These are phyloP conservation scores for Bicyclus anynana DNA, from an alignment of 1,140 invertebrate species.

Conservation along the genomic window DNA sequence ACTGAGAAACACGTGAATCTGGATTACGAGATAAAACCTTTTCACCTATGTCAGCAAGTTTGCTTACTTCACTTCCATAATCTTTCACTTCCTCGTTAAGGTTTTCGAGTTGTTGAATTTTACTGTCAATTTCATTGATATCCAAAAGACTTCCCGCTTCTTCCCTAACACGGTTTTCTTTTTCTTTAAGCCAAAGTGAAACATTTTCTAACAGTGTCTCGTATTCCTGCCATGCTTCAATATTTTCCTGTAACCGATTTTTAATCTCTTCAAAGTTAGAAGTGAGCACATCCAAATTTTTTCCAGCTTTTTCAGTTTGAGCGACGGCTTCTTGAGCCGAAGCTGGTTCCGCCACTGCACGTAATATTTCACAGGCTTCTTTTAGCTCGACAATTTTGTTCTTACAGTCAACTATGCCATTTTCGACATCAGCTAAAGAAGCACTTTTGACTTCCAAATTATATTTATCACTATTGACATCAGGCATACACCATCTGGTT, in stretches of 20 bases:
- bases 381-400: constrained; percentile 81
- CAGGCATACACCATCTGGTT: constrained; percentile 93
- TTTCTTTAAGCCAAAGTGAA: constrained; percentile 90
- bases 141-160: constrained; percentile 85
- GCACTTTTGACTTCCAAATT: constrained; percentile 94
- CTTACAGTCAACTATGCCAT: constrained; percentile 83
- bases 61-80: constrained; percentile 82
- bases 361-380: constrained; percentile 81
- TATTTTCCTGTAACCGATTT: constrained; percentile 82
- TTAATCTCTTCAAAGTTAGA: constrained; percentile 84
- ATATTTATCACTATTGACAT: constrained; percentile 91
- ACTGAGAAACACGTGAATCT: constrained; percentile 88
- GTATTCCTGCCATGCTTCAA: constrained; percentile 88
- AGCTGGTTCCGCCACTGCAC: constrained; percentile 82
- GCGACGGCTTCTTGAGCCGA: constrained; percentile 80
- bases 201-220: constrained; percentile 87
- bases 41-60: constrained; percentile 83
- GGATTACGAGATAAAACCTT: constrained; percentile 86
- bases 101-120: constrained; percentile 83
- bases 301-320: constrained; percentile 81
- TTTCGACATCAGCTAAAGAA: constrained; percentile 87
- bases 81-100: constrained; percentile 81
- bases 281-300: constrained; percentile 84
- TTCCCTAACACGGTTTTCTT: constrained; percentile 86
- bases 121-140: constrained; percentile 83